Evolutionary conservation across 2,888 invertebrate species (phyloP), one percentile per base, ranked within the genome.

Genomic region (Bedellia somnulentella): DNA sequence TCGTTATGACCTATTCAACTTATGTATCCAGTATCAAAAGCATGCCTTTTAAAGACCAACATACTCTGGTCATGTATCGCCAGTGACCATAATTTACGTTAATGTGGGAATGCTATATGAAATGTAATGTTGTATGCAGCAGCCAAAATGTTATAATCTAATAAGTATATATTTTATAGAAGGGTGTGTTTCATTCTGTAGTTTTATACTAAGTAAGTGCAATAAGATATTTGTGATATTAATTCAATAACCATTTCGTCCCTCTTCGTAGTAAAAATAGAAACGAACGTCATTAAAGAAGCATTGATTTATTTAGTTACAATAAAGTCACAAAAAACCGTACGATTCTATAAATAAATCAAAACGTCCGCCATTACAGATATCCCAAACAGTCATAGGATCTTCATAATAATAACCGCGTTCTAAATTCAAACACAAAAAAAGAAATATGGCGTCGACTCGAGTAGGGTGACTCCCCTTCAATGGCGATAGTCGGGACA

Each of bases 391-490:
- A 24, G 11, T 10, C n/a, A 12, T 6, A 11, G 8, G 17, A 21
- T 18, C 29, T 9, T 15, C 22, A 14, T 23, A 30, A 31, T 27
- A 27, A 26, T 31, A 27, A 15, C 11, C 18, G 15, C 31, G 22
- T 27, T 31, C 31, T 27, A 57, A 59, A 56, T 54, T 52, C 46
- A 50, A 56, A 58, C 51, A 44, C 52, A 68, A 66, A 18, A 52
- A 30, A 30, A 30, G 3, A 30, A 30, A 30, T 15, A 68, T 68
- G 67, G 68, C 67, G 57, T 44, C 52, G 43, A 36, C 10, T 36
- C 42, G 37, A 40, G 46, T 56, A 54, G 70, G 67, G 68, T 59
- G 57, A 37, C 58, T 51, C 67, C 70, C 64, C 61, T 47, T 12
- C 24, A 9, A 4, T 15, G 9, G 24, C 24, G 28, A 30, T 23